These are phyloP conservation scores for Centropus unirufus DNA, from an alignment of 2,113 vertebrate species.

Conservation along the genomic window DNA sequence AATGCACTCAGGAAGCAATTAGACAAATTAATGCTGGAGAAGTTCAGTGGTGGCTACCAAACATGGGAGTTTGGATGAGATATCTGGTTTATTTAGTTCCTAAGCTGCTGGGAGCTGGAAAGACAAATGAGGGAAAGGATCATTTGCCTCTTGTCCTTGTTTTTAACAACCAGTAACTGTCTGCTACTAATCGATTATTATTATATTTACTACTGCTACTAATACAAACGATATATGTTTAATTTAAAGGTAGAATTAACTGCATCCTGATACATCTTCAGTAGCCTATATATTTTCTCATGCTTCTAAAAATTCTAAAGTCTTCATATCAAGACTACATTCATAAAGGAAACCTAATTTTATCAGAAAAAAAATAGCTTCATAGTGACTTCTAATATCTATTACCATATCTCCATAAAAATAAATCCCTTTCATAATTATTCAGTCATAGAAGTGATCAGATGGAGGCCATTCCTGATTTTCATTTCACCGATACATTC, in stretches of 20 bases:
- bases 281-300: neutral
- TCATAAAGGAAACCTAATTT: neutral
- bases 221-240: neutral
- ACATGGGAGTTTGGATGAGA: neutral
- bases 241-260: neutral
- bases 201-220: too few species aligned
- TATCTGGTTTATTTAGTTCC: neutral
- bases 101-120: neutral
- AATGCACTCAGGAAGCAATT: slow-evolving; percentile 6
- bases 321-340: neutral
- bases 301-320: neutral
- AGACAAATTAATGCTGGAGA: neutral
- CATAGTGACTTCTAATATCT: neutral
- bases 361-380: neutral
- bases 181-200: neutral
- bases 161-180: neutral
- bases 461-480: neutral
- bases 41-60: neutral
- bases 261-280: neutral
- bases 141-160: neutral
- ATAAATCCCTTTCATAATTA: neutral
- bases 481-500: neutral
- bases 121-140: neutral
- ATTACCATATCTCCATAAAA: neutral
- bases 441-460: neutral